Evolutionary conservation across 2,113 vertebrate species (phyloP).

Genomic region (Labeo catla): DNA sequence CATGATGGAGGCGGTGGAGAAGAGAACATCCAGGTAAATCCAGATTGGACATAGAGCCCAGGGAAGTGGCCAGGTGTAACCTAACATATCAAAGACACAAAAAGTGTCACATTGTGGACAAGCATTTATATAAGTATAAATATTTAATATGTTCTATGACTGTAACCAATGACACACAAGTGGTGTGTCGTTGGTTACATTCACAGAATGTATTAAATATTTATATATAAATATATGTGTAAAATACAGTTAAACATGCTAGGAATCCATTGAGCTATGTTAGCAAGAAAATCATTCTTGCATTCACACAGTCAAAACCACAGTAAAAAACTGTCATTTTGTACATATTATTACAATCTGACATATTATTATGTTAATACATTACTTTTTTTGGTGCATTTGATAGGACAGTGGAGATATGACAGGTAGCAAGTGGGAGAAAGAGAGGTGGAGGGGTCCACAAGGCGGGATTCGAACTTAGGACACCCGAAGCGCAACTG

Average conservation of each 20-base stretch:
- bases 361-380: too few relatives aligned
- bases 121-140: background rate
- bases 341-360: too few relatives aligned
- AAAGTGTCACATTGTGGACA: background rate
- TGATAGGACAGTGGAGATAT: too few relatives aligned
- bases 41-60: constrained; percentile 87
- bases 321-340: too few relatives aligned
- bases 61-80: constrained; percentile 91
- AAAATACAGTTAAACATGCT: background rate
- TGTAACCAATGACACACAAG: too few relatives aligned
- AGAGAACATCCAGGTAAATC: constrained; percentile 96
- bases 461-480: too few relatives aligned
- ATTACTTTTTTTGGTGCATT: too few relatives aligned
- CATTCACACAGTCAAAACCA: too few relatives aligned
- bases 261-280: background rate
- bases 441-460: too few relatives aligned
- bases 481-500: too few relatives aligned
- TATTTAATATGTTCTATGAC: too few relatives aligned
- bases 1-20: constrained; percentile 98
- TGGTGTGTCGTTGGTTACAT: background rate
- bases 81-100: constrained; percentile 65
- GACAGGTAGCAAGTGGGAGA: too few relatives aligned
- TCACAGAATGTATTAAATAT: background rate
- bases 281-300: background rate
- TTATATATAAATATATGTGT: background rate